Evolutionary conservation across 2,113 vertebrate genomes (phyloP).

Genomic region (Actenoides hombroni): DNA sequence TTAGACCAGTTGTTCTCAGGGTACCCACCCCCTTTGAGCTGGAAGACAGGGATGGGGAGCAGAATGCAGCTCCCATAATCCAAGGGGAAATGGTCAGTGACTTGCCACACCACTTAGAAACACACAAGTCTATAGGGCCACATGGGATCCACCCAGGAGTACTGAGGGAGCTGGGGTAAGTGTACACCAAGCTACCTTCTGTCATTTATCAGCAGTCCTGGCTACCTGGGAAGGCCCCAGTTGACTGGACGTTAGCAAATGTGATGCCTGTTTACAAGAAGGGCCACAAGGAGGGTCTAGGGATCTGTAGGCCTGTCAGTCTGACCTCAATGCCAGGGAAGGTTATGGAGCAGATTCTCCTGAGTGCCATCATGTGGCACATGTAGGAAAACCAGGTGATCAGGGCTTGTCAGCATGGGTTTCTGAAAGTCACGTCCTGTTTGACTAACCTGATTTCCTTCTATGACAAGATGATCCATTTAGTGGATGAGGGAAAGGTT

Average conservation of each 20-base stretch:
- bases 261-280: neutral
- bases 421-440: no score
- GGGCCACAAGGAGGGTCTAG: neutral
- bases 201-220: neutral
- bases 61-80: neutral
- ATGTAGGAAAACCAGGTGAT: no score
- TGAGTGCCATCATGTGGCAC: no score
- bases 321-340: neutral
- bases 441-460: no score
- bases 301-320: neutral
- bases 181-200: neutral
- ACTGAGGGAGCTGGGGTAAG: neutral
- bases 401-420: no score
- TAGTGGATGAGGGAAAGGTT: no score
- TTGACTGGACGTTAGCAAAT: neutral
- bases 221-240: neutral
- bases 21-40: neutral
- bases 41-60: neutral
- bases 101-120: no score
- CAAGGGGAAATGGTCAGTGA: neutral
- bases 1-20: neutral
- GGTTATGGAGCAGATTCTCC: no score
- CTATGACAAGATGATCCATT: no score
- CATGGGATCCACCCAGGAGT: neutral
- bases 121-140: no score